Evolutionary conservation across 2,113 vertebrate genomes (phyloP).

Genomic region (Lagenorhynchus albirostris): DNA sequence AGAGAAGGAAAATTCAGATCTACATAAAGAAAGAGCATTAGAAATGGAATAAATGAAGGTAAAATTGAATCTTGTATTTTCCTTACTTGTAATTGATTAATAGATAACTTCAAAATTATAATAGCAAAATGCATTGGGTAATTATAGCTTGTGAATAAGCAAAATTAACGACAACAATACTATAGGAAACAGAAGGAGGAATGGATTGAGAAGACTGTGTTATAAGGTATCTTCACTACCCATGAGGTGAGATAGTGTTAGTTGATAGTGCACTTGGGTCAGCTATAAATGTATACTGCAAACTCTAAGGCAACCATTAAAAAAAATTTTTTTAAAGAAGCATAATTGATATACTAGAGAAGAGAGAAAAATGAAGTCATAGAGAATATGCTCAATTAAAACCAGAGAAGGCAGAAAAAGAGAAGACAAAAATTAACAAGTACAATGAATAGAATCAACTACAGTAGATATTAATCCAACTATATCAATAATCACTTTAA

Average conservation of each 20-base stretch:
- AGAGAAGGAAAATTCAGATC: not conserved
- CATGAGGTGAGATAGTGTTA: not conserved
- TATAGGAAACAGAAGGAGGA: not conserved
- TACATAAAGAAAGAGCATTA: not conserved
- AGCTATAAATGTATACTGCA: not conserved
- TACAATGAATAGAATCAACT: not conserved
- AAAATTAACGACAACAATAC: not conserved
- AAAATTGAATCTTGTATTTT: not conserved
- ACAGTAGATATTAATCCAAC: not conserved
- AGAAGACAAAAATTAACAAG: not conserved
- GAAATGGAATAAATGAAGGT: not conserved
- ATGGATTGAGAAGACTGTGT: not conserved
- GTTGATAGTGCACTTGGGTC: not conserved
- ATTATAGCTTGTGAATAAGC: not conserved
- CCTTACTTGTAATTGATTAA: not conserved
- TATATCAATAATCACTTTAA: not conserved
- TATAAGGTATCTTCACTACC: not conserved
- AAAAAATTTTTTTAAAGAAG: not conserved
- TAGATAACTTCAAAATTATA: not conserved
- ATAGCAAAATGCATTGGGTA: not conserved
- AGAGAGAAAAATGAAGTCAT: not conserved
- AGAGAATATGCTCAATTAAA: not conserved
- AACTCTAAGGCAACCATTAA: not conserved
- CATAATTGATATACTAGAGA: not conserved
- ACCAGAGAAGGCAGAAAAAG: not conserved